phyloP scores from a whole-genome alignment of 2,888 invertebrate species.

The Loripinus fragilis region DNA sequence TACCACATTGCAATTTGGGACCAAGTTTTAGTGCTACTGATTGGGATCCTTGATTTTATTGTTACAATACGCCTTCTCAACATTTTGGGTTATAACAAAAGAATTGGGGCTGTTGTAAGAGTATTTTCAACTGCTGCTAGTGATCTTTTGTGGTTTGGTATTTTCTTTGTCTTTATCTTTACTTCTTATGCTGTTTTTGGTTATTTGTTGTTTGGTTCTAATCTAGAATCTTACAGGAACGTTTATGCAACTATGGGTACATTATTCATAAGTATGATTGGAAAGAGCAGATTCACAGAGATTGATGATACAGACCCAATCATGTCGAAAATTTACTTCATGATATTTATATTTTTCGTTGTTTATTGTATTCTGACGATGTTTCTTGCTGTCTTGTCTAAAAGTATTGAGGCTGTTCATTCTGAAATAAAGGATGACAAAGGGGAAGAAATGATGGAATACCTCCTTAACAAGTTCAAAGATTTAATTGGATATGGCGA shows the following conservation, averaged over 20 bases:
- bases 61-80: slow-evolving; percentile 67
- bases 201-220: slow-evolving; percentile 65
- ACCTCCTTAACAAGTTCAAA: slow-evolving; percentile 57
- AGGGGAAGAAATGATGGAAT: slow-evolving; percentile 65
- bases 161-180: slow-evolving; percentile 65
- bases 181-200: slow-evolving; percentile 67
- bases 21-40: slow-evolving; percentile 58
- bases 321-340: slow-evolving; percentile 71
- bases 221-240: slow-evolving; percentile 64
- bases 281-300: slow-evolving; percentile 68
- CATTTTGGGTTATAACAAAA: slow-evolving; percentile 71
- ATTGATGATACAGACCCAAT: slow-evolving; percentile 61
- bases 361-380: slow-evolving; percentile 72
- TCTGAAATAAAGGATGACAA: slow-evolving; percentile 52
- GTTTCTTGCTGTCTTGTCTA: slow-evolving; percentile 71
- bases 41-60: slow-evolving; percentile 67
- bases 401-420: slow-evolving; percentile 64
- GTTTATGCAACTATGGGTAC: slow-evolving; percentile 64
- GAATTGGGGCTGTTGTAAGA: slow-evolving; percentile 59
- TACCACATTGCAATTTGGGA: slow-evolving; percentile 73
- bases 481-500: slow-evolving; percentile 42
- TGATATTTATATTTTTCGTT: slow-evolving; percentile 66
- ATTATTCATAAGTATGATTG: slow-evolving; percentile 71
- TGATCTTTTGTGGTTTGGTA: slow-evolving; percentile 67
- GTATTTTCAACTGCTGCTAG: slow-evolving; percentile 64